Evolutionary conservation across 1,140 invertebrate species (phyloP), one percentile per base, ranked within the genome.

Genomic region (Cylas formicarius): DNA sequence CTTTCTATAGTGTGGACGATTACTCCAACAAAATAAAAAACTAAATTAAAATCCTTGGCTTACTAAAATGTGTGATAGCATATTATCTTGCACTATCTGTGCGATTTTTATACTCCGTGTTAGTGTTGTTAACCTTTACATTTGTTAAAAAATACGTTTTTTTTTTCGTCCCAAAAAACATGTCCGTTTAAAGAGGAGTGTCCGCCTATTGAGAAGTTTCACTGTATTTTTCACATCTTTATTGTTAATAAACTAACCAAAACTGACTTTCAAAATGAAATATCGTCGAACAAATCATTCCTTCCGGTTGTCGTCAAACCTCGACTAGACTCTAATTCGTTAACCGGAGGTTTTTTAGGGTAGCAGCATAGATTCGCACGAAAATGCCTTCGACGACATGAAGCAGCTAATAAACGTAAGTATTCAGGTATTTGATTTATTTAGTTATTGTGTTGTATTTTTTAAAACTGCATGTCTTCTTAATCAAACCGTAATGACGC

Each of bases 371-470:
- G 71, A 67, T 37, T 74, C 71, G 1, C 57, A 60, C n/a, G 72
- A 73, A 45, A 69, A 73, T 51, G 71, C 71, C 11, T 74, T 68
- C 45, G 72, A 75, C 58, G 72, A 75, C 55, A 72, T 73, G 70
- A 69, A 71, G 47, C 69, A 68, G 55, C 58, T 74, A 18, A 71
- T 74, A 40, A 64, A 61, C 57, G 73, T 74, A 68, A 72, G 67
- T 46, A 33, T 17, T 33, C 21, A 39, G 33, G 26, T 38, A 14
- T 17, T 39, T 33, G 32, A 22, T 8, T 16, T 37, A 20, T 31
- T 40, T 24, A 33, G 13, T 38, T 10, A 31, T 18, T 22, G 6
- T 41, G 7, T 35, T 37, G 17, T 24, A 14, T 33, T 33, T 11
- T 40, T 40, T 26, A 6, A 9, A 10, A 3, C 10, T 34, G 3